These are phyloP conservation scores for Anoplolepis gracilipes DNA, from an alignment of 1,140 invertebrate genomes.

Conservation along the genomic window DNA sequence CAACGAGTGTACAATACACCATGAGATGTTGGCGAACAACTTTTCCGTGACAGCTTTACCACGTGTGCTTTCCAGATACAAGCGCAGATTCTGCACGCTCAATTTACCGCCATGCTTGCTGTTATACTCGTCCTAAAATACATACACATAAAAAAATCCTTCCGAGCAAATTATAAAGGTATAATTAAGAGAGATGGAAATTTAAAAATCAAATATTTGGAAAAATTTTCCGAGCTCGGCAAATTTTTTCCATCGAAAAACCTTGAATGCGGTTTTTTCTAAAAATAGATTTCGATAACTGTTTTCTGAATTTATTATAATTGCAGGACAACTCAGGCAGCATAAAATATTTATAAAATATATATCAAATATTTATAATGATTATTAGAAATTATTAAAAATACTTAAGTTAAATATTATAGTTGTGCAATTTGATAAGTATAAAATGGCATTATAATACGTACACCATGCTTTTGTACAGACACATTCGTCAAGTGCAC, in stretches of 20 bases:
- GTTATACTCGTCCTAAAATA: constrained; percentile 95
- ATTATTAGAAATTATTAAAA: too few species aligned
- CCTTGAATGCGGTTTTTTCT: too few species aligned
- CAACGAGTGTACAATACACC: constrained; percentile 95
- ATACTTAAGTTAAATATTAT: too few species aligned
- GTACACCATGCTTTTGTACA: constrained; percentile 94
- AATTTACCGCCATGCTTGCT: constrained; percentile 97
- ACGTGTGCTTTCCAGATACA: constrained; percentile 96
- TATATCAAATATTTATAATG: too few species aligned
- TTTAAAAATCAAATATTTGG: neutral
- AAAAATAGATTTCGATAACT: neutral
- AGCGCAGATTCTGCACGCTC: constrained; percentile 95
- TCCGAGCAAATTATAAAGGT: too few species aligned
- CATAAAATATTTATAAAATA: too few species aligned
- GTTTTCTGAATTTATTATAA: too few species aligned
- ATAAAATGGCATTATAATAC: constrained; percentile 65
- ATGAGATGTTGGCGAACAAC: constrained; percentile 94
- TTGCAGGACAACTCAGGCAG: too few species aligned
- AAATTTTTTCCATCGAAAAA: too few species aligned
- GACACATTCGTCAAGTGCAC: constrained; percentile 95
- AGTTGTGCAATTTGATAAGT: neutral
- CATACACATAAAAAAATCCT: too few species aligned
- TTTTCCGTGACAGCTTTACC: constrained; percentile 95
- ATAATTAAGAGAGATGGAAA: neutral
- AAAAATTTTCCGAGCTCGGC: neutral